Base-by-base conservation (phyloP, 2,888 invertebrate genomes). In the Pegoplata infirma region DNA sequence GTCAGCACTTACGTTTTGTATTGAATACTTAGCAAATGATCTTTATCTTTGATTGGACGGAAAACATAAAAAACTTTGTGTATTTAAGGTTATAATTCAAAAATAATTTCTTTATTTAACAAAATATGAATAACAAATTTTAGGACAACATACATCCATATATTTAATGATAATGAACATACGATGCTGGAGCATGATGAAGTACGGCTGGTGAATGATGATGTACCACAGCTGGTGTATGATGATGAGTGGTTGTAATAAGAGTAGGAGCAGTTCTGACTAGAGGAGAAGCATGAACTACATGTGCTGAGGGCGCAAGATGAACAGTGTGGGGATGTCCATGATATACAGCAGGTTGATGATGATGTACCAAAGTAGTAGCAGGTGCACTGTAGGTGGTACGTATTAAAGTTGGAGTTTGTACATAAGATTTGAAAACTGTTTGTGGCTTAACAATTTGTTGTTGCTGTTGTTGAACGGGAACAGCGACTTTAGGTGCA, bases 291-390 rank as follows among this genome's bases (percentile, higher is more conserved):
- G 76, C 12, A 21, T 82, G 82, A 6, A 82, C 71, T 5, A 81
- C 53, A 58, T 81, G 81, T 7, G 77, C 53, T 1, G 81, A 46
- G 51, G 81, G 73, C 23, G 80, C 25, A 28, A 81, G 67, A 28
- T 84, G 83, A 3, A 83, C 76, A 21, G 81, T 64, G 17, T 81
- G 47, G 19, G 81, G 81, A 16, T 80, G 73, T 1, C 80, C 68
- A 58, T 83, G 82, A 46, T 80, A 76, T 23, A 84, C 59, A 7
- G 82, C 73, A 8, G 81, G 82, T 47, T 32, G 82, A 40, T 85
- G 85, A 76, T 87, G 88, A 8, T n/a, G n/a, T n/a, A 86, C 83
- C 14, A 86, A 47, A 3, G 85, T 83, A 46, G 86, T 82, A n/a
- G n/a, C n/a, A n/a, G 84, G 67, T 5, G 36, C 36, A 40, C 36